phyloP scores from a whole-genome alignment of 2,113 vertebrate genomes.

The Corythoichthys intestinalis region DNA sequence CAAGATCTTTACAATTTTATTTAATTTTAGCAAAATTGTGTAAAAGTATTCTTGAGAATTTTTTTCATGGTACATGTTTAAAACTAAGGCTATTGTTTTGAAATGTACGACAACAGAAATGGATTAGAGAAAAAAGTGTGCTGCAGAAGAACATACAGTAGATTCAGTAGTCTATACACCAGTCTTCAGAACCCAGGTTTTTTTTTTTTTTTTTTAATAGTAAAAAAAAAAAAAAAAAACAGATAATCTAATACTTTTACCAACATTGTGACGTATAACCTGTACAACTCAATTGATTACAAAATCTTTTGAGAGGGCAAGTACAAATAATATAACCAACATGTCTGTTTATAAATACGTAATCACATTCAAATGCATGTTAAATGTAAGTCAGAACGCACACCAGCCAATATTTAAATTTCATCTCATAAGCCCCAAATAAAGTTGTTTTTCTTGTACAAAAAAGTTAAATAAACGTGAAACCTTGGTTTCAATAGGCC shows the following conservation, averaged over 20 bases:
- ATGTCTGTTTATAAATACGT: no score
- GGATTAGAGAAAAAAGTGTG: not conserved
- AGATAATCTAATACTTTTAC: not conserved
- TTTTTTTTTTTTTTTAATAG: not conserved
- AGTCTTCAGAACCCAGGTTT: not conserved
- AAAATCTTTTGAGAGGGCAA: not conserved
- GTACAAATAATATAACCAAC: not conserved
- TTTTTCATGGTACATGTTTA: not conserved
- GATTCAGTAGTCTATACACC: not conserved
- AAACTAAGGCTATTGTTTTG: not conserved
- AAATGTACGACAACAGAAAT: not conserved
- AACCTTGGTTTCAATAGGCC: not conserved
- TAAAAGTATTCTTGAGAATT: not conserved
- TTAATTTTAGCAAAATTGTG: not conserved
- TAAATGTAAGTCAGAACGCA: not conserved
- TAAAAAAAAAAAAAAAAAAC: not conserved
- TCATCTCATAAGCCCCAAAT: not conserved
- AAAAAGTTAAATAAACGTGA: not conserved
- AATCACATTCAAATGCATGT: not conserved
- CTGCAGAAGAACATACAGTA: not conserved
- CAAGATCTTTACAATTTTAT: not conserved
- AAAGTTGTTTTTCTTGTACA: not conserved
- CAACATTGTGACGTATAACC: not conserved
- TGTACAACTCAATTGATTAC: not conserved
- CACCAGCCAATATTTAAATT: not conserved